Base-by-base conservation (phyloP, 2,888 invertebrate genomes). In the Panorpa germanica region DNA sequence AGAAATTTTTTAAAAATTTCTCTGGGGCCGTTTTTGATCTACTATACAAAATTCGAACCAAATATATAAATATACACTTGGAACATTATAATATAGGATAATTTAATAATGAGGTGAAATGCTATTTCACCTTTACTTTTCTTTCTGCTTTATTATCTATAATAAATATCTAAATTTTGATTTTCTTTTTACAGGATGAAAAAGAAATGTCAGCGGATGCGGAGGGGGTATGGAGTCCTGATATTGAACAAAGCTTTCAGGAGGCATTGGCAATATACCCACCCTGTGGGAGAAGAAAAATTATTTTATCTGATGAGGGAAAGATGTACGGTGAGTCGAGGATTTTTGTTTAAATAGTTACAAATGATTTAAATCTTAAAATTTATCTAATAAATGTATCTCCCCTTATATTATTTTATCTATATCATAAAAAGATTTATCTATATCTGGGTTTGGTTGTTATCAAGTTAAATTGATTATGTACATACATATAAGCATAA, bases 231-330 rank as follows among this genome's bases (percentile, higher is more conserved):
- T 99, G 98, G 98, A 91, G 91, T 61, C 90, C 95, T 41, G 98
- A 99, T 63, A 98, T 98, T 59, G 98, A 99, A 61, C 96, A 98
- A 64, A 91, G 91, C 63, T 98, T 98, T 64, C 96, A 98, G 59
- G 98, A 98, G 65, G 98, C 98, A 40, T 70, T 99, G 54, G 91
- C 95, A 49, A 96, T 98, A 55, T 99, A 98, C 65, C 98, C 98
- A 37, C 98, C 98, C 39, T 98, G 98, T 60, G 98, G 98, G 41
- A 65, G 98, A 47, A 72, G 98, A 57, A 99, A 99, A 70, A 99
- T 99, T 56, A 98, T 99, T 48, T 75, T 98, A 47, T 93, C 93
- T 45, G 98, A 98, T 59, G 98, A 99, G 68, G 98, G 98, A 54
- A 98, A 98, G 76, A 99, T 99, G 98, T 98, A 96, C 70, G 98